Evolutionary conservation across 2,113 vertebrate genomes (phyloP).

Genomic region (Sapayoa aenigma): DNA sequence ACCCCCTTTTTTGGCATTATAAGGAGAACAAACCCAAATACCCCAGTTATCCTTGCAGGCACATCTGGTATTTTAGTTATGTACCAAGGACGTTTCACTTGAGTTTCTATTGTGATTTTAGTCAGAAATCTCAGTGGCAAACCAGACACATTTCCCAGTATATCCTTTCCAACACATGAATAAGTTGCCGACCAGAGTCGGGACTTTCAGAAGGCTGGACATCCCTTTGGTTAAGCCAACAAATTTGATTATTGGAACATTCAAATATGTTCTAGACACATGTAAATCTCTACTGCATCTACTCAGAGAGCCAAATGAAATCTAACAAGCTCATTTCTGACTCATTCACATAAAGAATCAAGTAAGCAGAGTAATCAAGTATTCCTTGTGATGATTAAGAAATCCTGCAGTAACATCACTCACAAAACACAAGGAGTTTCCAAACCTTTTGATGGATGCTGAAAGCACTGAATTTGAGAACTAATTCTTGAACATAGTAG

Average conservation of each 20-base stretch:
- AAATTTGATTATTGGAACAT: neutral
- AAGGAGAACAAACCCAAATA: neutral
- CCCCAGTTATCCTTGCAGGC: neutral
- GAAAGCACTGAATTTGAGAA: neutral
- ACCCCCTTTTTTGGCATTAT: neutral
- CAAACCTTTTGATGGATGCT: neutral
- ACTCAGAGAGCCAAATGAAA: neutral
- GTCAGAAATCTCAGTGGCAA: neutral
- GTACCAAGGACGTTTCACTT: neutral
- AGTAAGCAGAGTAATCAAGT: neutral
- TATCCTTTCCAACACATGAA: neutral
- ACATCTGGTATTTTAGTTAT: neutral
- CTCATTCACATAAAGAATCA: neutral
- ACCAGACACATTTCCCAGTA: neutral
- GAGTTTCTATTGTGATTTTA: neutral
- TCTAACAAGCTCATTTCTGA: neutral
- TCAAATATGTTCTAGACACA: neutral
- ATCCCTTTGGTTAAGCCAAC: neutral
- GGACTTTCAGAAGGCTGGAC: neutral
- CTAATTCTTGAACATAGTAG: neutral
- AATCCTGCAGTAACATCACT: neutral
- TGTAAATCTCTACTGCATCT: neutral
- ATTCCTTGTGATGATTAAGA: neutral
- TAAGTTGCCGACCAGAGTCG: neutral
- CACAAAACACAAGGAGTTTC: neutral